A percentile compares a stretch with the other conserved stretches of the same genome.
Conservation (phyloP, 1,140 invertebrate species). For the Drosophila setifemur region DNA sequence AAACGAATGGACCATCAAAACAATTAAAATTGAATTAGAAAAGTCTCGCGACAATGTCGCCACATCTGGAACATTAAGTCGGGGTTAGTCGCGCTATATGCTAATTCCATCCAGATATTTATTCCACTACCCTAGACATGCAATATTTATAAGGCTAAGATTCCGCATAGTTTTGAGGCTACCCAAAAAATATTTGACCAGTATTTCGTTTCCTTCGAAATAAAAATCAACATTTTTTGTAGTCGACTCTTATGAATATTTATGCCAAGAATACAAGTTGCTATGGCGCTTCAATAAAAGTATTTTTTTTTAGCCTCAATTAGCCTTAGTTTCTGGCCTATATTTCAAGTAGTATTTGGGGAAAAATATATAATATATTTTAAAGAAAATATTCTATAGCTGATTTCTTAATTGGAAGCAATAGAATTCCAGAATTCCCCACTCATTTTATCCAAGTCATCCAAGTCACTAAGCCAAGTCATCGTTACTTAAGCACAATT, state of each 20-base stretch:
- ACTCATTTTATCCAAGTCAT: constrained; percentile 13
- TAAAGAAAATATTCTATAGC: too few species aligned
- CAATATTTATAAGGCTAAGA: constrained; percentile 32
- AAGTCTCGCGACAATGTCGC: constrained; percentile 52
- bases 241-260: constrained; percentile 24
- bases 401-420: too few species aligned
- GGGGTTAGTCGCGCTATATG: constrained; percentile 21
- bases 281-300: constrained; percentile 32
- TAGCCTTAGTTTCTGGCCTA: neutral
- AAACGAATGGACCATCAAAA: constrained; percentile 64
- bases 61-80: constrained; percentile 28
- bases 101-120: constrained; percentile 59
- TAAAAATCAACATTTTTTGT: constrained; percentile 8
- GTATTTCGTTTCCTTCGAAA: constrained; percentile 20
- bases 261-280: constrained; percentile 12
- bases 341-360: neutral
- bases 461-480: too few species aligned
- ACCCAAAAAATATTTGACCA: constrained; percentile 16
- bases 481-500: constrained; percentile 22
- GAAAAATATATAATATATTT: too few species aligned
- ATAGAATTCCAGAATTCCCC: neutral
- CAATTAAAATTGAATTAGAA: constrained; percentile 70
- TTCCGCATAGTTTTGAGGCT: constrained; percentile 12
- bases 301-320: neutral
- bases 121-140: constrained; percentile 9